A percentile compares a stretch with the other conserved stretches of the same genome.
phyloP scores from a whole-genome alignment of 2,113 vertebrate genomes.

The Piliocolobus tephrosceles region DNA sequence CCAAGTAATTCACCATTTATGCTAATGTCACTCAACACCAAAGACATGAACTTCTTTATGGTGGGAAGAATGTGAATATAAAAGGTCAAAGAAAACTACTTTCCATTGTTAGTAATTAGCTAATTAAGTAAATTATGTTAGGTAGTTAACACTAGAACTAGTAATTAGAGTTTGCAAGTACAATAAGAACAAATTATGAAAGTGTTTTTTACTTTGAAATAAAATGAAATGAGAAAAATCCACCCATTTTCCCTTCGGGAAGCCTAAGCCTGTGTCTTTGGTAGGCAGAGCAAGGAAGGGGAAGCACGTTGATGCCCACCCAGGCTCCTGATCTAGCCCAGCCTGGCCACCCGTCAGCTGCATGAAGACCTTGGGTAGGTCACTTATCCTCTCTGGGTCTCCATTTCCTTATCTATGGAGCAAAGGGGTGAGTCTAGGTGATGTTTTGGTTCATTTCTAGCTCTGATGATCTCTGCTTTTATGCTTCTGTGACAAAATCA shows the following conservation, averaged over 20 bases:
- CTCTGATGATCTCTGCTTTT: neutral
- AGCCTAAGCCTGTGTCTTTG: neutral
- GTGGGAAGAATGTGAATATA: neutral
- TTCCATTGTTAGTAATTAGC: slow-evolving; percentile 57
- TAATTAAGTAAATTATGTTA: slow-evolving; percentile 59
- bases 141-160: slow-evolving; percentile 50
- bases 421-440: neutral
- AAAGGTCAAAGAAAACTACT: slow-evolving; percentile 59
- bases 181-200: slow-evolving; percentile 55
- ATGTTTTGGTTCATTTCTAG: neutral
- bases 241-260: neutral
- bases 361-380: neutral
- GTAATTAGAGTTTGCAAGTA: slow-evolving; percentile 54
- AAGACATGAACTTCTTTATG: neutral
- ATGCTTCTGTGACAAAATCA: neutral
- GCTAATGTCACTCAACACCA: neutral
- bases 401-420: neutral
- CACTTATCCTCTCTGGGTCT: neutral
- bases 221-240: slow-evolving; percentile 54
- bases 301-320: accelerated
- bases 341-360: neutral
- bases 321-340: neutral
- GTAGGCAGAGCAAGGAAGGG: neutral
- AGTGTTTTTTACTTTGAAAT: slow-evolving; percentile 13
- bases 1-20: slow-evolving; percentile 25